phyloP scores from a whole-genome alignment of 2,797 vertebrate genomes.

The Microctenopoma stevenorrisi region DNA sequence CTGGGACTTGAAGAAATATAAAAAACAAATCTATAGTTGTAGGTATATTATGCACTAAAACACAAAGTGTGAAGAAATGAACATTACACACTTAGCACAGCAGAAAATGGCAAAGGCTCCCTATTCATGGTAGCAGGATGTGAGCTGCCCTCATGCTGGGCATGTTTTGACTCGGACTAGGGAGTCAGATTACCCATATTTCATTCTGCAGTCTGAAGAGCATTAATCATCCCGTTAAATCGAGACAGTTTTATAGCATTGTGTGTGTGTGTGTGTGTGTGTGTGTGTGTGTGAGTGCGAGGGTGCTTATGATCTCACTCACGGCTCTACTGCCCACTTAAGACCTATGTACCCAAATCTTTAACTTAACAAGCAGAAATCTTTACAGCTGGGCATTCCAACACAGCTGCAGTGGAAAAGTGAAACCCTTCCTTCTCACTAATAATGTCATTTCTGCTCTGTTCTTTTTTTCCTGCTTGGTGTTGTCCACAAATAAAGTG shows the following conservation, averaged over 20 bases:
- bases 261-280: slow-evolving; percentile 73
- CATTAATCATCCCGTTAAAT: slow-evolving; percentile 80
- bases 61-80: slow-evolving; percentile 8
- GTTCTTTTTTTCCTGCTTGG: background rate
- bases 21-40: slow-evolving; percentile 8
- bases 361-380: slow-evolving; percentile 61
- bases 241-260: slow-evolving; percentile 76
- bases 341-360: slow-evolving; percentile 62
- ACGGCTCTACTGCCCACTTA: slow-evolving; percentile 57
- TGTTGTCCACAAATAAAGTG: background rate
- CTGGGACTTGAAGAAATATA: slow-evolving; percentile 15
- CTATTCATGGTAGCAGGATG: slow-evolving; percentile 42
- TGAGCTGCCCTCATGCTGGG: slow-evolving; percentile 53
- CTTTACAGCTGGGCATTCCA: slow-evolving; percentile 56
- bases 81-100: background rate
- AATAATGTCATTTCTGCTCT: slow-evolving; percentile 14
- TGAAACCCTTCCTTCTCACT: slow-evolving; percentile 46
- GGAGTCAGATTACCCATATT: slow-evolving; percentile 78
- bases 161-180: slow-evolving; percentile 72
- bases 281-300: slow-evolving; percentile 72
- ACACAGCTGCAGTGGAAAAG: slow-evolving; percentile 28
- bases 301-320: slow-evolving; percentile 55
- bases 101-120: slow-evolving; percentile 17
- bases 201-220: slow-evolving; percentile 69
- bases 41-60: background rate